Conservation (phyloP, 2,797 vertebrate species). For the Tamandua tetradactyla region DNA sequence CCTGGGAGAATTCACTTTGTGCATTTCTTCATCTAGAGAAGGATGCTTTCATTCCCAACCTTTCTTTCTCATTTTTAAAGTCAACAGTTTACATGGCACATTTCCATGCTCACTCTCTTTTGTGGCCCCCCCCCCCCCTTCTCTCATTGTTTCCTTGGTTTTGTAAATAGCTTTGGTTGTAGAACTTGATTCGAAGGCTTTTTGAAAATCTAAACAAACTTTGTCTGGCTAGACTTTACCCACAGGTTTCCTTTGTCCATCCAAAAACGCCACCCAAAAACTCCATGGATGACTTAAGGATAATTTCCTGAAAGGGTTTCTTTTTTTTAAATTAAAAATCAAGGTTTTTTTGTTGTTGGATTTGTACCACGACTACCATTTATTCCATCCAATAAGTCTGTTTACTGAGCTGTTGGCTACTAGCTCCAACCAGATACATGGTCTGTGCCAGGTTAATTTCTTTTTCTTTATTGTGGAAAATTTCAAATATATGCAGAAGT, state of each 20-base stretch:
- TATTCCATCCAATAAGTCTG: constrained; percentile 41
- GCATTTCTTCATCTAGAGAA: background rate
- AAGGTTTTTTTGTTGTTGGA: constrained; percentile 52
- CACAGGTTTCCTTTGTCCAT: constrained; percentile 37
- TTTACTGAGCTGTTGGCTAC: constrained; percentile 44
- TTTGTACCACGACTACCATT: constrained; percentile 48
- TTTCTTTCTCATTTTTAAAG: background rate
- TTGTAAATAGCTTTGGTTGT: constrained; percentile 38
- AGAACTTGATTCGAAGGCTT: constrained; percentile 50
- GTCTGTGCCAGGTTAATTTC: background rate
- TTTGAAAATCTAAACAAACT: constrained; percentile 60
- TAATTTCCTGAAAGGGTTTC: constrained; percentile 38
- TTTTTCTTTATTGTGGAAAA: constrained; percentile 39
- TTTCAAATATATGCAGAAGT: constrained; percentile 30
- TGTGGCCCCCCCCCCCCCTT: rapidly evolving
- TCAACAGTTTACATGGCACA: background rate
- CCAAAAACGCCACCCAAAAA: no score
- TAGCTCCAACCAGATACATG: background rate
- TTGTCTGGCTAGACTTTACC: constrained; percentile 29
- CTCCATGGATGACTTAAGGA: constrained; percentile 47
- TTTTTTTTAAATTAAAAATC: constrained; percentile 47
- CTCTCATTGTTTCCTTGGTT: background rate
- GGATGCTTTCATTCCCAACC: background rate
- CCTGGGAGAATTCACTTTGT: background rate
- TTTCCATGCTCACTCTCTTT: background rate